Conservation (phyloP, 2,888 invertebrate species). For the Lymantria dispar region DNA sequence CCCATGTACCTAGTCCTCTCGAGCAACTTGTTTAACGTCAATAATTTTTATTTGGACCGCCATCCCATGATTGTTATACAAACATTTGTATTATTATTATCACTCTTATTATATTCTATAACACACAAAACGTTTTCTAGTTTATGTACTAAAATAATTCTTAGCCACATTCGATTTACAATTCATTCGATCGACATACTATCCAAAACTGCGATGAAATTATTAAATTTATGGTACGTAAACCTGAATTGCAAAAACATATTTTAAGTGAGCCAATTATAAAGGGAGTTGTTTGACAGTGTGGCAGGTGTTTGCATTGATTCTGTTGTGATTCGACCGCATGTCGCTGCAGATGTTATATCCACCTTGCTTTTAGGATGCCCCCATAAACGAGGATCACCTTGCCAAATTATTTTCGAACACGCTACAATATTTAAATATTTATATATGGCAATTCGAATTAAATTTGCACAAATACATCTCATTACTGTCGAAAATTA, state of each 20-base stretch:
- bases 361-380: constrained; percentile 57
- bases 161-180: neutral
- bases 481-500: no score
- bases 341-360: constrained; percentile 57
- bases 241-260: constrained; percentile 5
- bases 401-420: constrained; percentile 42
- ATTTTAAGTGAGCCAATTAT: constrained; percentile 3
- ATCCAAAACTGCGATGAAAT: neutral
- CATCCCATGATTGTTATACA: no score
- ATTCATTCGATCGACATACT: neutral
- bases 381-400: constrained; percentile 32
- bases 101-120: no score
- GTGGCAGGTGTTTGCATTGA: constrained; percentile 67
- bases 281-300: constrained; percentile 7
- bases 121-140: neutral
- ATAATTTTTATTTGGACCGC: no score
- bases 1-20: no score
- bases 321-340: constrained; percentile 58
- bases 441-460: no score
- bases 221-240: neutral
- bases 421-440: no score
- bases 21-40: no score
- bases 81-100: no score
- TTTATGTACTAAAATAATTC: neutral
- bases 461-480: no score